Conservation (phyloP, 2,888 invertebrate species). For the Phasia obesa region DNA sequence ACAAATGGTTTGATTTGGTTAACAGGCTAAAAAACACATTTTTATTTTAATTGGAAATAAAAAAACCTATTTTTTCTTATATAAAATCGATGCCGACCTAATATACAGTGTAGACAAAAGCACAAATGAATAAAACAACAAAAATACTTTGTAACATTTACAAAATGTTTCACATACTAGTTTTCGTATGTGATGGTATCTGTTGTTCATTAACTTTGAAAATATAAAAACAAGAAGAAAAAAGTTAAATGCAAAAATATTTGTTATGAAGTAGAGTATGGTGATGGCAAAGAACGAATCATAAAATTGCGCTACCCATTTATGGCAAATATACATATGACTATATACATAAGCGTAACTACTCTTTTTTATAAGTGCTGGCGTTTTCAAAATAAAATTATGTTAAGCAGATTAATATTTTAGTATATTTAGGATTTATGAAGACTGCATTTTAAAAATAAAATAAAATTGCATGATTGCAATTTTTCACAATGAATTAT, state of each 20-base stretch:
- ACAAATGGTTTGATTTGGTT: no score
- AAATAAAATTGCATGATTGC: no score
- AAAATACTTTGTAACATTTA: constrained; percentile 66
- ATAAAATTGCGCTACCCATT: neutral
- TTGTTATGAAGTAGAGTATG: neutral
- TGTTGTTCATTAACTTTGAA: constrained; percentile 63
- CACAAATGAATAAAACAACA: constrained; percentile 38
- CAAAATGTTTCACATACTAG: constrained; percentile 65
- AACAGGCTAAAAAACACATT: no score
- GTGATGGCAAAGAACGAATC: neutral
- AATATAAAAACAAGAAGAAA: constrained; percentile 47
- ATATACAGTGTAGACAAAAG: neutral
- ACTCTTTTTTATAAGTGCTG: no score
- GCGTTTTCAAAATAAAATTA: no score
- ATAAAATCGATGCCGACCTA: constrained; percentile 4
- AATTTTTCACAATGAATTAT: no score
- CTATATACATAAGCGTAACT: no score
- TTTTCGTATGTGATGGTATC: constrained; percentile 59
- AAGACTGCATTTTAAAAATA: no score
- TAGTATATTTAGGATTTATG: no score
- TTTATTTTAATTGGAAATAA: neutral
- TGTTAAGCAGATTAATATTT: no score
- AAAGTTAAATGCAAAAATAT: constrained; percentile 37
- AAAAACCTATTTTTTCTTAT: neutral
- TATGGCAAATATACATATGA: neutral